Conservation (phyloP, 37 sponge, comb jelly and placozoan genomes). For the Hormiphora californensis region DNA sequence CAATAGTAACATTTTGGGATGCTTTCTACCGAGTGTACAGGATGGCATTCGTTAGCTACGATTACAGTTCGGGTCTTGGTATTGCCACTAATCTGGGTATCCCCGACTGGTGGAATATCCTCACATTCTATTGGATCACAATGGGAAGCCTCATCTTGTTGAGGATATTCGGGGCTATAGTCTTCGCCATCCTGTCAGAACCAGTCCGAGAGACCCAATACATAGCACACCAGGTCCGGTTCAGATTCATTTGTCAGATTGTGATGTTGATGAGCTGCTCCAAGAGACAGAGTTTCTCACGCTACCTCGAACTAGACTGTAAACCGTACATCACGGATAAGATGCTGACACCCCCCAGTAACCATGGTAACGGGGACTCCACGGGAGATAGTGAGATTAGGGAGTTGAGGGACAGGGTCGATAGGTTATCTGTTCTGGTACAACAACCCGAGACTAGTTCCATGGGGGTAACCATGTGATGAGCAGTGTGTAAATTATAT, state of each 20-base stretch:
- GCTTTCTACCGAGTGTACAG: constrained; percentile 32
- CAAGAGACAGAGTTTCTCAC: background rate
- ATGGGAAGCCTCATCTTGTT: constrained; percentile 20
- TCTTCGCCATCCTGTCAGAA: background rate
- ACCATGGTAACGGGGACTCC: too few species aligned
- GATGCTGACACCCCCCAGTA: too few species aligned
- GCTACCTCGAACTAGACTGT: constrained; percentile 21
- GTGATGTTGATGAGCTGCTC: background rate
- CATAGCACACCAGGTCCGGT: background rate
- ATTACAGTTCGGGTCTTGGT: background rate
- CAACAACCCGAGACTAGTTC: too few species aligned
- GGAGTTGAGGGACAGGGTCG: background rate
- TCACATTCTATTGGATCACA: constrained; percentile 42
- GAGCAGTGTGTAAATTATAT: too few species aligned
- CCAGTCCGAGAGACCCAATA: background rate
- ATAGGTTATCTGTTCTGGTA: background rate
- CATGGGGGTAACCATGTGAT: too few species aligned
- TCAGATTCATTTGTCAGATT: background rate
- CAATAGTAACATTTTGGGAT: background rate
- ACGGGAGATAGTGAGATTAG: background rate
- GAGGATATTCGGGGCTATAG: background rate
- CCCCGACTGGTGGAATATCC: constrained; percentile 43
- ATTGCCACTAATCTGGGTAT: background rate
- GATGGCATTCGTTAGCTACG: constrained; percentile 18
- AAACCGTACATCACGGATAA: background rate